Conservation (phyloP, 2,113 vertebrate species). For the Cyphomyrus discorhynchus region DNA sequence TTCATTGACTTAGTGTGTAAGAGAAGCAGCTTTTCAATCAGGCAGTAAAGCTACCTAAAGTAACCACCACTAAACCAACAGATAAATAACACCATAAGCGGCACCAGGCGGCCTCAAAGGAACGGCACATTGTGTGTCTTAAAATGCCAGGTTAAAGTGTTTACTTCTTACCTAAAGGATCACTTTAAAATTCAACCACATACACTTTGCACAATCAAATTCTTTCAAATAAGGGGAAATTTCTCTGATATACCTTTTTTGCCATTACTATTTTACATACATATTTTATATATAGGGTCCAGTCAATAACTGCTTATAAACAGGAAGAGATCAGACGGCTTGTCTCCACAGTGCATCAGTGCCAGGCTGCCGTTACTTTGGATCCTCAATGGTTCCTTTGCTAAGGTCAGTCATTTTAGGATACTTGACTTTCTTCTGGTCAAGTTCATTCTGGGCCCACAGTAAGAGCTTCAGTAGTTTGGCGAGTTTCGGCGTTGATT, state of each 20-base stretch:
- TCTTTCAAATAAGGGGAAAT: constrained; percentile 44
- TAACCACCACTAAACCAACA: constrained; percentile 16
- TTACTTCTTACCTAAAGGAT: constrained; percentile 31
- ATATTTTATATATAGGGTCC: constrained; percentile 51
- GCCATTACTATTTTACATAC: constrained; percentile 35
- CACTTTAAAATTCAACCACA: constrained; percentile 55
- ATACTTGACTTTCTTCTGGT: constrained; percentile 99
- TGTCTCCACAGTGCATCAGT: constrained; percentile 20
- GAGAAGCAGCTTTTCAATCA: constrained; percentile 20
- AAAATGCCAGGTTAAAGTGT: constrained; percentile 31
- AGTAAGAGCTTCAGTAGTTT: constrained; percentile 93
- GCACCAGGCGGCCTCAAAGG: neutral
- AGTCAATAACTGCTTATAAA: constrained; percentile 66
- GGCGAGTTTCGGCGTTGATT: constrained; percentile 95
- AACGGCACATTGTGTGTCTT: constrained; percentile 17
- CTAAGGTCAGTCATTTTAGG: constrained; percentile 98
- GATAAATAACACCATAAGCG: constrained; percentile 27
- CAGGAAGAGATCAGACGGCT: constrained; percentile 42
- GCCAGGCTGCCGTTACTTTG: constrained; percentile 68
- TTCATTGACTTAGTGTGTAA: constrained; percentile 19
- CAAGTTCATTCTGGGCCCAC: constrained; percentile 96
- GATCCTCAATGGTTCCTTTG: constrained; percentile 92
- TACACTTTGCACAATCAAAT: constrained; percentile 50
- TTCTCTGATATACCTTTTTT: neutral
- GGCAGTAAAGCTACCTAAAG: constrained; percentile 23